Conservation (phyloP, 2,888 invertebrate genomes). For the Hemithea aestivaria region DNA sequence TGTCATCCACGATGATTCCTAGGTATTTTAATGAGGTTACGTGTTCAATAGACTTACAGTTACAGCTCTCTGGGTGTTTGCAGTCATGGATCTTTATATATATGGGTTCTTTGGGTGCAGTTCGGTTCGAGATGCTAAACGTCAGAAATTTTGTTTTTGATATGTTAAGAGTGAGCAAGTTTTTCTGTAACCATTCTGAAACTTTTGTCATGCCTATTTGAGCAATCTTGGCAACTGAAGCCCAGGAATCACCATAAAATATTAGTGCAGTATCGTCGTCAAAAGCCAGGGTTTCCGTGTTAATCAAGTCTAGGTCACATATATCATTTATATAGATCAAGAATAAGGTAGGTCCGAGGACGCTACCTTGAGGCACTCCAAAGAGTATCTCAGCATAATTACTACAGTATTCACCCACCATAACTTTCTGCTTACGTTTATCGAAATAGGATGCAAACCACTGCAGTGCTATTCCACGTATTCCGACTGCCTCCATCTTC, state of each 20-base stretch:
- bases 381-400: slow-evolving; percentile 2
- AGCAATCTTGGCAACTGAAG: not conserved
- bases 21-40: too few relatives aligned
- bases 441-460: slow-evolving; percentile 14
- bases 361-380: slow-evolving; percentile 9
- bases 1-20: too few relatives aligned
- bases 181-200: slow-evolving; percentile 10
- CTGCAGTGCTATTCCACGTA: slow-evolving; percentile 7
- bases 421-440: slow-evolving; percentile 11
- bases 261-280: slow-evolving; percentile 14
- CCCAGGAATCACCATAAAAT: slow-evolving; percentile 11
- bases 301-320: slow-evolving; percentile 3
- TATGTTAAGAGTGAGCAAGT: slow-evolving; percentile 10
- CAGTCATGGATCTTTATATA: too few relatives aligned
- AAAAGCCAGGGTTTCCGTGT: slow-evolving; percentile 7
- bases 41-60: too few relatives aligned
- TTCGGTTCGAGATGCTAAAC: too few relatives aligned
- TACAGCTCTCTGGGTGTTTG: too few relatives aligned
- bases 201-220: slow-evolving; percentile 6
- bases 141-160: slow-evolving; percentile 2
- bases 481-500: slow-evolving; percentile 12
- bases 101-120: too few relatives aligned
- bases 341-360: slow-evolving; percentile 6
- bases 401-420: slow-evolving; percentile 1
- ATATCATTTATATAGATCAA: slow-evolving; percentile 14